Conservation (phyloP, 1,140 invertebrate genomes). For the Drosophila fuyamai region DNA sequence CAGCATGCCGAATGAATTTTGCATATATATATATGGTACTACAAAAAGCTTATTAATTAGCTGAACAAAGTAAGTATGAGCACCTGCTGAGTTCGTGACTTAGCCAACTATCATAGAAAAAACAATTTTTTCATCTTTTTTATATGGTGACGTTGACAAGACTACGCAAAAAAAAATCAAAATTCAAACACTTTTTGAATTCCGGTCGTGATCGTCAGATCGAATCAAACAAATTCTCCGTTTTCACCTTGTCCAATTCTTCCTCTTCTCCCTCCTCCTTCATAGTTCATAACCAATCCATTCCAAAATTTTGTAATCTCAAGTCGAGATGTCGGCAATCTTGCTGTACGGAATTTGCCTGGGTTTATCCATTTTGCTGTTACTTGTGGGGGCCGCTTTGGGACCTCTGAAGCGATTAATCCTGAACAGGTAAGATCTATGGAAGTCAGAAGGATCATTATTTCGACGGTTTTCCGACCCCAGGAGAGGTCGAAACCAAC, state of each 20-base stretch:
- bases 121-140: not conserved
- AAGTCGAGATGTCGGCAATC: conserved; percentile 8
- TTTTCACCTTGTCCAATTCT: not conserved
- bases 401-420: not conserved
- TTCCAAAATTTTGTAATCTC: too few species aligned
- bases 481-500: not conserved
- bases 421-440: not conserved
- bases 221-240: not conserved
- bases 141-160: not conserved
- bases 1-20: not conserved
- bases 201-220: not conserved
- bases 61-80: conserved; percentile 7
- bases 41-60: conserved; percentile 59
- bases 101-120: not conserved
- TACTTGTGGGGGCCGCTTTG: not conserved
- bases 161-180: not conserved
- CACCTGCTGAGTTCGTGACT: conserved; percentile 28
- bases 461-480: not conserved
- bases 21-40: too few species aligned
- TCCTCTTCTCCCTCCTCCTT: not conserved
- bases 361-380: not conserved
- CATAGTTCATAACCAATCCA: too few species aligned
- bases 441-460: not conserved
- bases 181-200: not conserved
- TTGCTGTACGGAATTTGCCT: conserved; percentile 3